Base-by-base conservation (phyloP, 2,797 vertebrate species). In the Myotis vivesi region DNA sequence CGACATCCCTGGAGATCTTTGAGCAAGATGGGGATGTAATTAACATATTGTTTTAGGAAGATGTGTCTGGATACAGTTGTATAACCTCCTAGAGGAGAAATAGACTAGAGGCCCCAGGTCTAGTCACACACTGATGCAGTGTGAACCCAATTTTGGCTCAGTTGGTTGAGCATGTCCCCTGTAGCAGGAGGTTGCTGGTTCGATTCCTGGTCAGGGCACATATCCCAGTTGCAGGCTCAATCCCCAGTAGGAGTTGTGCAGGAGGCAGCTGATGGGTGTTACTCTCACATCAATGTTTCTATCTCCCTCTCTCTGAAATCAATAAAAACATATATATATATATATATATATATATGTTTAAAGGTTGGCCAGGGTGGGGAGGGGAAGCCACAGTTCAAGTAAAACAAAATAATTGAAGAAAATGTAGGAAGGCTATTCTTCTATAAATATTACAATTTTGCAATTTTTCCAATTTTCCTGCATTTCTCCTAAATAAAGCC, bases 401-500 rank as follows among this genome's bases (percentile, higher is more conserved):
- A 36, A 92, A 89, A 88, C n/a, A 57, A 80, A 82, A 59, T 76
- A 62, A 84, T 0, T 77, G 38, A 84, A 89, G 41, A 90, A 57
- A 88, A 89, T 30, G 10, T 81, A 89, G 93, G 12, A 76, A 16
- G 23, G 13, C 12, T 2, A 12, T 75, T 33, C 38, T 55, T 53
- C 88, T 81, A 5, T 51, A 94, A 86, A 87, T 69, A 79, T 19
- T 51, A 68, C 3, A 75, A 28, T 69, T 72, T 30, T 51, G 82
- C 9, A 41, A 85, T 33, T 33, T 84, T 69, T 92, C 17, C n/a
- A 55, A 36, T 96, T 97, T 64, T 85, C 88, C 55, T 88, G 59
- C 75, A 84, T 93, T 94, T 79, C 57, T 53, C 73, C 72, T 87
- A 94, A 88, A 93, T 64, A 92, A 90, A 93, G 59, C 38, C 82